Evolutionary conservation across 1,140 invertebrate species (phyloP).

Genomic region (Alviniconcha marisindica): DNA sequence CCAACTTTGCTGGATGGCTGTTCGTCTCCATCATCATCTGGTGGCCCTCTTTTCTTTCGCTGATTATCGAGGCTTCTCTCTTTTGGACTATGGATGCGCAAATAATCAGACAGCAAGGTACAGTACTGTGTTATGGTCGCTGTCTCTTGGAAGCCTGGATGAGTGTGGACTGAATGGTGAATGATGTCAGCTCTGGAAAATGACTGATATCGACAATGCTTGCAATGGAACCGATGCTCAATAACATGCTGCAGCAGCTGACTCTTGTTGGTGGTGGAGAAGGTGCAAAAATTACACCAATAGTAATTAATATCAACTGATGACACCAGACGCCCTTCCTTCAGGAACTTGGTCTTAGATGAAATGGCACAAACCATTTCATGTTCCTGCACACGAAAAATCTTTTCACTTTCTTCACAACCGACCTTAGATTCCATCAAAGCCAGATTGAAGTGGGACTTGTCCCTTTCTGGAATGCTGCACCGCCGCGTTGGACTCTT

Average conservation of each 20-base stretch:
- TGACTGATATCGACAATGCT: constrained; percentile 66
- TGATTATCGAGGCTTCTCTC: constrained; percentile 40
- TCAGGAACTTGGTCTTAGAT: constrained; percentile 55
- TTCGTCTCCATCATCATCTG: constrained; percentile 41
- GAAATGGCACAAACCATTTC: constrained; percentile 67
- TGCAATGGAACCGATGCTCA: constrained; percentile 68
- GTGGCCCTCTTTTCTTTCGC: constrained; percentile 24
- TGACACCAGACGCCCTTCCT: constrained; percentile 50
- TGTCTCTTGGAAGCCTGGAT: constrained; percentile 57
- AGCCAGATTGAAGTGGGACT: constrained; percentile 54
- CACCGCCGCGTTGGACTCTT: constrained; percentile 58
- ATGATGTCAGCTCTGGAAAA: constrained; percentile 68
- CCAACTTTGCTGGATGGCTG: constrained; percentile 22
- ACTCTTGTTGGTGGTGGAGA: constrained; percentile 57
- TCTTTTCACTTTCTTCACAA: constrained; percentile 50
- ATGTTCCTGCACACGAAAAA: constrained; percentile 56
- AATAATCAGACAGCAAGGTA: constrained; percentile 62
- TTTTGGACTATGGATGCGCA: constrained; percentile 49
- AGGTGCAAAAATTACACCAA: constrained; percentile 72
- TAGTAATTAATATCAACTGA: constrained; percentile 60
- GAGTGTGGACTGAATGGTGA: constrained; percentile 58
- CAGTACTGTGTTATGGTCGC: constrained; percentile 61
- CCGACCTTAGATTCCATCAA: constrained; percentile 58
- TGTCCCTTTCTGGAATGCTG: constrained; percentile 54
- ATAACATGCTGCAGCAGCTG: constrained; percentile 62